phyloP scores from a whole-genome alignment of 2,113 vertebrate genomes.

The Miniopterus natalensis region DNA sequence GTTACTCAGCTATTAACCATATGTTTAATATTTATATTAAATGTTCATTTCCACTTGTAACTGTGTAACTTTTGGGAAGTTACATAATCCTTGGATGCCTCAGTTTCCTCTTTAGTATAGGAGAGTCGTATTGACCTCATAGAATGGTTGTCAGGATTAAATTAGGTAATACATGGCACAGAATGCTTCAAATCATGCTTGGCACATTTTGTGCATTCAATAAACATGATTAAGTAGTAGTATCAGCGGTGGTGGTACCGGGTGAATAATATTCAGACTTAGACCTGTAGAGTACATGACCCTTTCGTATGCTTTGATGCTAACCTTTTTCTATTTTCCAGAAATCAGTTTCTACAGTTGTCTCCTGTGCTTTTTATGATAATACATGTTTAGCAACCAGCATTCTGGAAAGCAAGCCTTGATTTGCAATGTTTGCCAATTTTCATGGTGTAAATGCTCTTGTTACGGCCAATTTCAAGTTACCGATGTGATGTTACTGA shows the following conservation, averaged over 20 bases:
- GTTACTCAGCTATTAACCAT: background rate
- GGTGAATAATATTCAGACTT: background rate
- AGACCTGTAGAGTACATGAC: background rate
- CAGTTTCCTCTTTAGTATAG: background rate
- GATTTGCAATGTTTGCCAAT: background rate
- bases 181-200: background rate
- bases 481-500: background rate
- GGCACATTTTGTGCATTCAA: background rate
- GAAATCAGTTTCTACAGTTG: background rate
- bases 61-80: background rate
- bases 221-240: background rate
- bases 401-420: background rate
- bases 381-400: constrained; percentile 12
- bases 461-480: background rate
- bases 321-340: background rate
- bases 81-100: background rate
- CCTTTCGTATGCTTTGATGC: background rate
- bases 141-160: background rate
- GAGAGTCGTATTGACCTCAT: background rate
- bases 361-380: background rate
- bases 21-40: background rate
- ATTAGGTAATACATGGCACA: background rate
- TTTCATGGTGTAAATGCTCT: constrained; percentile 29
- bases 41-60: background rate
- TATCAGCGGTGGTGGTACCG: no score